Percentiles rank a stretch among this genome's conserved stretches.
These are phyloP conservation scores for Otocyon megalotis DNA, from an alignment of 2,113 vertebrate genomes.

Conservation along the genomic window DNA sequence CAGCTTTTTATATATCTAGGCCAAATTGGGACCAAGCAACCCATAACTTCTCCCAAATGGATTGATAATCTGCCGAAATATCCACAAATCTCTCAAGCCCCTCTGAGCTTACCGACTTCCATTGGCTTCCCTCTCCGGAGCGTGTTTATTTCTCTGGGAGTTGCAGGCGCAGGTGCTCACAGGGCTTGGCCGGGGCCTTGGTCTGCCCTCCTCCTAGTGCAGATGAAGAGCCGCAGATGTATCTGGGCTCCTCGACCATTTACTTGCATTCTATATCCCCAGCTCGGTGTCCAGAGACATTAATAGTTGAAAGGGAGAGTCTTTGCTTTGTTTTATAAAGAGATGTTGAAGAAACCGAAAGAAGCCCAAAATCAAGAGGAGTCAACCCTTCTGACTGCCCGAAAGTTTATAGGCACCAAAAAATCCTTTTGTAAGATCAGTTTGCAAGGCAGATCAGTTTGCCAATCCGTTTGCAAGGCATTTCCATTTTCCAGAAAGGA, in stretches of 20 bases:
- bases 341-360: slow-evolving; percentile 55
- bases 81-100: slow-evolving; percentile 27
- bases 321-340: background rate
- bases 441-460: no score
- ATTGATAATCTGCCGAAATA: slow-evolving; percentile 42
- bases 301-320: background rate
- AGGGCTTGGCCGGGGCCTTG: background rate
- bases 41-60: background rate
- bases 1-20: slow-evolving; percentile 53
- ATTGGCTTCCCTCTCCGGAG: background rate
- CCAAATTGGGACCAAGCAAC: background rate
- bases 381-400: background rate
- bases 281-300: slow-evolving; percentile 18
- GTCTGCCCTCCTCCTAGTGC: slow-evolving; percentile 1
- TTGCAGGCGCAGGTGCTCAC: background rate
- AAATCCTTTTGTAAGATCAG: background rate
- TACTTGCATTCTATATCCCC: slow-evolving; percentile 31
- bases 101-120: slow-evolving; percentile 13
- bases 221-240: slow-evolving; percentile 52
- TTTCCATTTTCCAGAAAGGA: background rate
- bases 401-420: background rate
- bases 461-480: background rate
- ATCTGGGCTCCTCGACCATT: background rate
- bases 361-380: background rate
- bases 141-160: slow-evolving; percentile 65